Evolutionary conservation across 2,888 invertebrate species (phyloP).

Genomic region (Andrena fulva): DNA sequence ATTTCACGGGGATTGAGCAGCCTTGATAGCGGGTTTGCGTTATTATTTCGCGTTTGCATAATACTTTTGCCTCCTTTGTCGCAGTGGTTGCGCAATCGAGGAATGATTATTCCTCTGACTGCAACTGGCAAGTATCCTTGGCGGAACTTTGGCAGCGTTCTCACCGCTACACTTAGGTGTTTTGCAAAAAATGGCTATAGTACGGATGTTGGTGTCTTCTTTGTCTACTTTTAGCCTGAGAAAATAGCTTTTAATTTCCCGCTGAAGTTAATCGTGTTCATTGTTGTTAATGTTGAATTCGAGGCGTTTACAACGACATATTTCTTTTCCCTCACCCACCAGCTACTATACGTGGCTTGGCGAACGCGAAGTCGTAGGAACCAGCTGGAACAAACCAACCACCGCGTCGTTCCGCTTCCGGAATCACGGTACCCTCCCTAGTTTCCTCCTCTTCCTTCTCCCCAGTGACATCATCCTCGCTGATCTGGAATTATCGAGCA

Average conservation of each 20-base stretch:
- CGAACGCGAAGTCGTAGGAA: not conserved
- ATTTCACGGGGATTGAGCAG: slow-evolving; percentile 8
- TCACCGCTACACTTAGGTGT: not conserved
- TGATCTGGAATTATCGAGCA: slow-evolving; percentile 51
- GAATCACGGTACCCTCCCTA: slow-evolving; percentile 51
- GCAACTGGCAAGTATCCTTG: not conserved
- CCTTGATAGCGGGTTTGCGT: slow-evolving; percentile 16
- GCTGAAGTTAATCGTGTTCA: slow-evolving; percentile 48
- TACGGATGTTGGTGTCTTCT: not conserved
- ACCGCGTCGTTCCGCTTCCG: slow-evolving; percentile 56
- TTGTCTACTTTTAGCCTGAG: too few species aligned
- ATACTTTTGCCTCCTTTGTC: slow-evolving; percentile 33
- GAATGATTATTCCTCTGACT: slow-evolving; percentile 12
- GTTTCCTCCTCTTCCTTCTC: slow-evolving; percentile 37
- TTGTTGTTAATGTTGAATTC: slow-evolving; percentile 82
- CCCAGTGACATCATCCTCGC: slow-evolving; percentile 45
- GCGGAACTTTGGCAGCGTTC: slow-evolving; percentile 3
- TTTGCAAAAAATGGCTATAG: not conserved
- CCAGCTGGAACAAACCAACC: slow-evolving; percentile 22
- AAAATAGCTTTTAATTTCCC: too few species aligned
- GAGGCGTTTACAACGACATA: slow-evolving; percentile 71
- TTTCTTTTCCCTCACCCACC: slow-evolving; percentile 42
- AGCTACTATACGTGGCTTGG: slow-evolving; percentile 35
- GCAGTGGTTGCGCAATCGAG: slow-evolving; percentile 8
- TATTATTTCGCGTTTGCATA: slow-evolving; percentile 57